A percentile compares a stretch with the other conserved stretches of the same genome.
phyloP scores from a whole-genome alignment of 1,140 invertebrate genomes.

The Chironomus tepperi region DNA sequence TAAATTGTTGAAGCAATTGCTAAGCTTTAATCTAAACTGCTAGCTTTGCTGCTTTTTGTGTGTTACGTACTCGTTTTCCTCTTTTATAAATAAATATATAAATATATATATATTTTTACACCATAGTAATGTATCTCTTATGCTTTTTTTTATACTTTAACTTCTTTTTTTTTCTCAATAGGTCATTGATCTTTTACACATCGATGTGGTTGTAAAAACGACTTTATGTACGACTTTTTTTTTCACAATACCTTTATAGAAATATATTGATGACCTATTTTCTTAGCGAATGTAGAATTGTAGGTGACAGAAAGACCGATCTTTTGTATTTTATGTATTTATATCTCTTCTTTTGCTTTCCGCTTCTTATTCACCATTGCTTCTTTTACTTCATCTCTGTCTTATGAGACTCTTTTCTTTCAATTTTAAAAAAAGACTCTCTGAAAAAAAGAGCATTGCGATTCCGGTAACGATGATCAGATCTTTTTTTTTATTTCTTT shows the following conservation, averaged over 20 bases:
- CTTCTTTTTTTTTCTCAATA: constrained; percentile 18
- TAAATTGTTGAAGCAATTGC: background rate
- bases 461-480: constrained; percentile 10
- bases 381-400: background rate
- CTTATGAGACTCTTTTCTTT: background rate
- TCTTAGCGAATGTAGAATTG: constrained; percentile 4
- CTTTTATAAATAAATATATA: background rate
- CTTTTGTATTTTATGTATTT: constrained; percentile 16
- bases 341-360: constrained; percentile 21
- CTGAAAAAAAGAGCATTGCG: background rate
- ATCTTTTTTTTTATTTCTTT: background rate
- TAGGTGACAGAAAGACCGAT: constrained; percentile 18
- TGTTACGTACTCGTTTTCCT: constrained; percentile 22
- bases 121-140: constrained; percentile 3
- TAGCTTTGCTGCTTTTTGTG: constrained; percentile 16
- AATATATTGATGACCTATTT: constrained; percentile 18
- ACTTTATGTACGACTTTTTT: constrained; percentile 9
- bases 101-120: background rate
- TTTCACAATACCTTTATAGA: constrained; percentile 11
- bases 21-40: background rate
- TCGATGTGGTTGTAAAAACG: constrained; percentile 16
- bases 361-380: constrained; percentile 20
- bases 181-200: constrained; percentile 14
- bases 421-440: background rate
- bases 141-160: constrained; percentile 22